Evolutionary conservation across 2,113 vertebrate species (phyloP), one percentile per base, ranked within the genome.

Genomic region (Chlorodrepanis virens): DNA sequence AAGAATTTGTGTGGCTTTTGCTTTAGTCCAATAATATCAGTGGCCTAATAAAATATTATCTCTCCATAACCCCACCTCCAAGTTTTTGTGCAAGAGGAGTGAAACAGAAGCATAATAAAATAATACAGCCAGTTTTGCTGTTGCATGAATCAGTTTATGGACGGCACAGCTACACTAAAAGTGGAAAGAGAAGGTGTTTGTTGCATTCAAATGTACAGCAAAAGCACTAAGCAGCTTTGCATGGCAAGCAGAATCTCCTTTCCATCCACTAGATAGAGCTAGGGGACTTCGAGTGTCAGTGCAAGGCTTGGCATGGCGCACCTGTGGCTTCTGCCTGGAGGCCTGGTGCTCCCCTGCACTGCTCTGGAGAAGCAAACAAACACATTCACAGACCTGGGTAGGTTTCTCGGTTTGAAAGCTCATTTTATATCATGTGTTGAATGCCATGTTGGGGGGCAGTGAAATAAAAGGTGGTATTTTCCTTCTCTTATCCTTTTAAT

Each of bases 251-350:
- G 42, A 22, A 23, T 56, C 27, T 54, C 6, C 37, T 60, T 77
- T 94, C 57, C 59, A 68, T 77, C 93, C 96, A 90, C 96, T 97
- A 96, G 94, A 54, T 67, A 95, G 97, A 97, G 96, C 93, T 77
- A 44, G 16, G 94, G 70, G 77, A 93, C 91, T 94, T 94, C 0
- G 6, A 22, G 59, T 63, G 39, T 39, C 0, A 0, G 8, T 12
- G 20, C 14, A 33, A 37, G 61, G 33, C 27, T 61, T 1, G 2
- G 35, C 4, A 2, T 11, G 49, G 37, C 44, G 5, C 2, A 1
- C 3, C 14, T 20, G 13, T 5, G 68, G 5, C 61, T 80, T 44
- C 79, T 91, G 74, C 59, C 59, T 28, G 39, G 33, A 24, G 57
- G 16, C 9, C 47, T 57, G 25, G n/a, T 65, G 24, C 31, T 65